Base-by-base conservation (phyloP, 35 echinoderm and acorn worm genomes). In the Amphiura filiformis region DNA sequence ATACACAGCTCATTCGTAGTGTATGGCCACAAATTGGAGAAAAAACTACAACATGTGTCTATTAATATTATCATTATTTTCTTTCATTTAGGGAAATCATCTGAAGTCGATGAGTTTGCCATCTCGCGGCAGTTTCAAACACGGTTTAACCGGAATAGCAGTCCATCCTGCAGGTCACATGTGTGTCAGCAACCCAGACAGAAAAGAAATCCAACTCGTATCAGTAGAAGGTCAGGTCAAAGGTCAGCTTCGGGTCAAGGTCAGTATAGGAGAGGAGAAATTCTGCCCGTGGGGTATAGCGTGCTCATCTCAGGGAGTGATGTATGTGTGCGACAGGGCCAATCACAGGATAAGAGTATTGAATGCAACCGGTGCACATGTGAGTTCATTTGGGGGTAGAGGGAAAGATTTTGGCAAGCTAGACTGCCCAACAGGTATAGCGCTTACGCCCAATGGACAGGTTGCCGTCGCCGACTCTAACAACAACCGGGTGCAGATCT, bases 201-300 rank as follows among this genome's bases (percentile, higher is more conserved):
- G 36, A 32, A 80, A 75, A 36, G 36, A 80, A 22, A n/a, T 89
- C 13, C 78, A 81, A 20, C 3, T 61, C 30, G 33, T 65, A 64
- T 38, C 42, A 0, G 17, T 39, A 37, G 28, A 39, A 34, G 75
- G 44, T 64, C 56, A 77, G 38, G 35, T 47, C 20, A 35, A 78
- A 18, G 41, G 56, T 37, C 87, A 39, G 9, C 1, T 64, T 35
- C 23, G 38, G 17, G 28, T 37, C 4, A 30, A 52, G 36, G 75
- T 38, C 14, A 42, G 44, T 30, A 13, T 37, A 56, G 41, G 32
- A 41, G 35, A 89, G 31, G 32, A 36, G 13, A 80, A 89, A n/a
- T 89, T 89, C 52, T 56, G 41, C 5, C 87, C 87, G 13, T 64
- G 77, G 77, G 87, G 87, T 70, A 36, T 89, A 77, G 87, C 78